Conservation (phyloP, 2,113 vertebrate genomes). For the Uropsilus gracilis region DNA sequence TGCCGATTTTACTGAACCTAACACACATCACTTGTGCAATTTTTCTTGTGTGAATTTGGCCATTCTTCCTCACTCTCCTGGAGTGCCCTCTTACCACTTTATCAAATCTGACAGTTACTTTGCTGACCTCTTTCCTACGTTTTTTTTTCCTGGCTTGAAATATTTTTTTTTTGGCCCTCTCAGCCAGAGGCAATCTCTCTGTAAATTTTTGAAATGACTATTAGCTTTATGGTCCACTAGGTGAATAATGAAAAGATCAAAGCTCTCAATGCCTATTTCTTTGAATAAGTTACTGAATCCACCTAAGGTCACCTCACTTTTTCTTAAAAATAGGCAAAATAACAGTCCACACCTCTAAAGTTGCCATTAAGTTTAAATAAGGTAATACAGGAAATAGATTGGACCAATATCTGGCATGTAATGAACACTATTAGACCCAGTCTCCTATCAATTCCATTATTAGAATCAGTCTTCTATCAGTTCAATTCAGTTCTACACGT, state of each 20-base stretch:
- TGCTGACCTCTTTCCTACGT: not conserved
- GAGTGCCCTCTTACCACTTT: constrained; percentile 24
- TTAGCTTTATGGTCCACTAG: constrained; percentile 44
- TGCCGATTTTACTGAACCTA: not conserved
- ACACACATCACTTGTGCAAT: not conserved
- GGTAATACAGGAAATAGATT: not conserved
- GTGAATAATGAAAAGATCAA: constrained; percentile 59
- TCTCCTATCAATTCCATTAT: not conserved
- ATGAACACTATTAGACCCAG: not conserved
- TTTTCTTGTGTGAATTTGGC: constrained; percentile 22
- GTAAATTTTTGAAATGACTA: constrained; percentile 52
- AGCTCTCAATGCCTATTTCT: constrained; percentile 30
- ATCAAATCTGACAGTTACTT: constrained; percentile 42
- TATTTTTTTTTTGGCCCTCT: constrained; percentile 42
- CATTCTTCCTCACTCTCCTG: not conserved
- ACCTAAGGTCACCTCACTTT: constrained; percentile 15
- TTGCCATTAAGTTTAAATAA: constrained; percentile 37
- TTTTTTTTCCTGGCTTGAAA: not conserved
- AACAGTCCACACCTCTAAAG: not conserved
- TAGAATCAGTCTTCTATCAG: not conserved
- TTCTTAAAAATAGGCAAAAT: constrained; percentile 18
- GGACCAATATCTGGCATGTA: not conserved
- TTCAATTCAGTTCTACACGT: not conserved
- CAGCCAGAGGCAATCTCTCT: not conserved
- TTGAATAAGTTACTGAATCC: constrained; percentile 50